These are phyloP conservation scores for Tinamus guttatus DNA, from an alignment of 2,113 vertebrate genomes.

Conservation along the genomic window DNA sequence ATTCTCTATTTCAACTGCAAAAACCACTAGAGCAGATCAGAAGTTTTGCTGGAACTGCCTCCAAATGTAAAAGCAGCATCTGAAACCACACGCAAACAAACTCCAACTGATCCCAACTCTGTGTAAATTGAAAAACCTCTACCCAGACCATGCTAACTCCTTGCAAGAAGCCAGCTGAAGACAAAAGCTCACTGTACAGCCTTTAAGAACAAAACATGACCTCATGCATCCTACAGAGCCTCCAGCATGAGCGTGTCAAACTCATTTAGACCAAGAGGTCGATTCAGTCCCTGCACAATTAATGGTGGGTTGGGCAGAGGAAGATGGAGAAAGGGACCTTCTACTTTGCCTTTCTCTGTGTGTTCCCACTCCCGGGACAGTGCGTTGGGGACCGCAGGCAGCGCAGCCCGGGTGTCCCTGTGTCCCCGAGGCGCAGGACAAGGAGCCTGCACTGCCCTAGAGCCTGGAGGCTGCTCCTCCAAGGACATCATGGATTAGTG, in stretches of 20 bases:
- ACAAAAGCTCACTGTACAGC: not conserved
- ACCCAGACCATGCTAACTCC: not conserved
- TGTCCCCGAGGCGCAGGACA: not conserved
- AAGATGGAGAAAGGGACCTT: not conserved
- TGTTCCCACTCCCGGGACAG: not conserved
- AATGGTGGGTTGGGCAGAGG: not conserved
- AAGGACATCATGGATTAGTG: too few species aligned
- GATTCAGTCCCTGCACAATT: not conserved
- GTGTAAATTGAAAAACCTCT: not conserved
- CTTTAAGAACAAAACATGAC: not conserved
- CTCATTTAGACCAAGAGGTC: not conserved
- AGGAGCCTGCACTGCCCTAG: too few species aligned
- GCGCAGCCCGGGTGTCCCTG: not conserved
- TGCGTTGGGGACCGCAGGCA: not conserved
- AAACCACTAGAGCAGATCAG: not conserved
- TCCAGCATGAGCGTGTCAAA: not conserved
- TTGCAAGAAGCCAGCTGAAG: not conserved
- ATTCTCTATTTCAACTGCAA: rapidly evolving
- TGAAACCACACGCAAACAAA: not conserved
- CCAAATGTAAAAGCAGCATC: not conserved
- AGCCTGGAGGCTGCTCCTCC: not conserved
- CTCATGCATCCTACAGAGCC: not conserved
- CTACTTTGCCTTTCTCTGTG: not conserved
- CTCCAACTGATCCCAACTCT: not conserved
- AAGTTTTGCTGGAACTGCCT: not conserved